Conservation (phyloP, 2,113 vertebrate species). For the Odocoileus virginianus region DNA sequence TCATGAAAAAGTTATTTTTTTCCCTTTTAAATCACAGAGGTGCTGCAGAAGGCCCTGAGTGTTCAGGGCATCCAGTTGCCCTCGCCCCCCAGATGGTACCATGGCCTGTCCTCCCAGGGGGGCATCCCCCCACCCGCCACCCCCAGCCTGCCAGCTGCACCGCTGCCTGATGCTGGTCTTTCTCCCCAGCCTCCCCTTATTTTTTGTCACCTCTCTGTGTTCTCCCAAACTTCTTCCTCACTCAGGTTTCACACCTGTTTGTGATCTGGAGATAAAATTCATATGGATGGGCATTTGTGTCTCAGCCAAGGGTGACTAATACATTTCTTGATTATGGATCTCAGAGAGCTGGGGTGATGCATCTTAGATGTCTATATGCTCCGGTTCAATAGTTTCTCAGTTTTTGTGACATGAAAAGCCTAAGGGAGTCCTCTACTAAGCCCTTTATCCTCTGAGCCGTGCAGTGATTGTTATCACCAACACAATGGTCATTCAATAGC, state of each 20-base stretch:
- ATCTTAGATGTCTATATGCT: not conserved
- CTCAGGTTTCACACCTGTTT: not conserved
- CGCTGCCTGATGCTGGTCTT: not conserved
- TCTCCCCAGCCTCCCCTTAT: not conserved
- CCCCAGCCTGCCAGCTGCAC: not conserved
- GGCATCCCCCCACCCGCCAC: no score
- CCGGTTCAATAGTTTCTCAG: not conserved
- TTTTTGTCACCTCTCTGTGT: not conserved
- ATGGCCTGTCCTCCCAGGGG: accelerated
- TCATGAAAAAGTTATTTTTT: conserved; percentile 14
- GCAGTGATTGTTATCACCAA: not conserved
- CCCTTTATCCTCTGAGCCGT: not conserved
- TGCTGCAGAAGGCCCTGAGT: not conserved
- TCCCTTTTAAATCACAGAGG: not conserved
- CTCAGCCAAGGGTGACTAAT: not conserved
- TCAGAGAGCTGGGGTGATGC: not conserved
- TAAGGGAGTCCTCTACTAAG: not conserved
- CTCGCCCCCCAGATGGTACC: not conserved
- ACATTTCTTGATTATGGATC: not conserved
- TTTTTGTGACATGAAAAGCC: not conserved
- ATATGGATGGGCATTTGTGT: not conserved
- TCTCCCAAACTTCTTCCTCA: not conserved
- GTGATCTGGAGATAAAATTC: not conserved
- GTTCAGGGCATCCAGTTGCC: not conserved
- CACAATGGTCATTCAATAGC: not conserved